Conservation (phyloP, 1,140 invertebrate genomes). For the Eupeodes corollae region DNA sequence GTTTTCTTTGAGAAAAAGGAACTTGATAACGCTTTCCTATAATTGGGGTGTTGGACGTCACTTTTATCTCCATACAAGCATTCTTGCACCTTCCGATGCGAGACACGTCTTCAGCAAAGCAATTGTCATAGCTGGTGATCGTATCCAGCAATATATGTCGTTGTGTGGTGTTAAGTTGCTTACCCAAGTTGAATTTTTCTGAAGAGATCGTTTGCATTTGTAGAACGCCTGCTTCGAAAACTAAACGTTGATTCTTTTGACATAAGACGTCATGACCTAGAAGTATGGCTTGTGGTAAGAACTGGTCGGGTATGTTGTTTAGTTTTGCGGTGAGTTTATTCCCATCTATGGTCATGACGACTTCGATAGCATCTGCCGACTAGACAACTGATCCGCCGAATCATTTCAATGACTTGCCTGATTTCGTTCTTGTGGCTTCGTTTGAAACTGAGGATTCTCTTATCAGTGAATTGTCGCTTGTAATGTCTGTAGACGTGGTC, state of each 20-base stretch:
- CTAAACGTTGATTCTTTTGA: neutral
- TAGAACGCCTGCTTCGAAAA: neutral
- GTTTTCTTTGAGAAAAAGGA: conserved; percentile 6
- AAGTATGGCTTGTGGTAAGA: neutral
- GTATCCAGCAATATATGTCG: neutral
- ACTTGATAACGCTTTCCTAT: conserved; percentile 9
- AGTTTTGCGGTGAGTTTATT: neutral
- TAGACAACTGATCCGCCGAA: neutral
- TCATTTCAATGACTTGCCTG: neutral
- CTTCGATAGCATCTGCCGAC: neutral
- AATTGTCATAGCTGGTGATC: neutral
- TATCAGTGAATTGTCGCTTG: neutral
- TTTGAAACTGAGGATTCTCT: neutral
- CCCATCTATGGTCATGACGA: neutral
- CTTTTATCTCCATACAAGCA: conserved; percentile 1
- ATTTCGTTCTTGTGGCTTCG: neutral
- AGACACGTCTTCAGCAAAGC: conserved; percentile 1
- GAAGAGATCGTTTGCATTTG: neutral
- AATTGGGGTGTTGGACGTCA: conserved; percentile 7
- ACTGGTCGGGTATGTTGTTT: neutral
- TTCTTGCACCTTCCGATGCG: conserved; percentile 1
- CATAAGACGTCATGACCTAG: neutral
- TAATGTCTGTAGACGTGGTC: neutral
- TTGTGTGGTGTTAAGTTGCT: neutral
- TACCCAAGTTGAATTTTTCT: neutral